Base-by-base conservation (phyloP, 2,113 vertebrate species). In the Nothobranchius furzeri region DNA sequence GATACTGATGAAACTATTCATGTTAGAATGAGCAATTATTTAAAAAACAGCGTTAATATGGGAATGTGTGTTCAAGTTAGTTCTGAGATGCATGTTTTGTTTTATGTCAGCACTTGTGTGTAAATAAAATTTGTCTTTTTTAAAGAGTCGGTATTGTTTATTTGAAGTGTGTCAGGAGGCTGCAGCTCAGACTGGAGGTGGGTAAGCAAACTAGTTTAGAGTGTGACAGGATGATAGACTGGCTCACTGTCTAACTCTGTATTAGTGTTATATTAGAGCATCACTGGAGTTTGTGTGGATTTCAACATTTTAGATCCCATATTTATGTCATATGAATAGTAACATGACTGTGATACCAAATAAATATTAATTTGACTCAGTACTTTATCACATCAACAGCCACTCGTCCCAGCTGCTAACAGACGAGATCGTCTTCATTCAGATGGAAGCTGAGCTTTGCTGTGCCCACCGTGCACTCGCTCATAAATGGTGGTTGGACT, bases 341-440 rank as follows among this genome's bases (percentile, higher is more conserved):
- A 60, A 73, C 61, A 68, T 53, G 53, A 60, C 58, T 47, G 60
- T 40, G 13, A 57, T 57, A 48, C 67, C 60, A 68, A 9, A 57
- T 49, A 58, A 58, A 58, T 45, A 43, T 63, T 12, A 5, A n/a
- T 0, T 30, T 66, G 61, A 76, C 62, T 79, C 70, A 60, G 68
- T 81, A 56, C 50, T 40, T 40, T 17, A 20, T 78, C 69, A 54
- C 58, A 40, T 75, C 73, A 69, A 72, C 64, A 57, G 67, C 54
- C 17, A 36, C 66, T 83, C 75, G 66, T 87, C 75, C 46, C 68
- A 53, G 69, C 11, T 60, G 63, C 61, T 53, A 65, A 78, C 17
- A 53, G 63, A 60, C 25, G 12, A 0, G 49, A 15, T 58, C 73
- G 81, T 78, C 51, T 62, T 3, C 1, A 4, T 0, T 42, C 49